phyloP scores from a whole-genome alignment of 2,797 vertebrate species.

The Chloroceryle amazona region DNA sequence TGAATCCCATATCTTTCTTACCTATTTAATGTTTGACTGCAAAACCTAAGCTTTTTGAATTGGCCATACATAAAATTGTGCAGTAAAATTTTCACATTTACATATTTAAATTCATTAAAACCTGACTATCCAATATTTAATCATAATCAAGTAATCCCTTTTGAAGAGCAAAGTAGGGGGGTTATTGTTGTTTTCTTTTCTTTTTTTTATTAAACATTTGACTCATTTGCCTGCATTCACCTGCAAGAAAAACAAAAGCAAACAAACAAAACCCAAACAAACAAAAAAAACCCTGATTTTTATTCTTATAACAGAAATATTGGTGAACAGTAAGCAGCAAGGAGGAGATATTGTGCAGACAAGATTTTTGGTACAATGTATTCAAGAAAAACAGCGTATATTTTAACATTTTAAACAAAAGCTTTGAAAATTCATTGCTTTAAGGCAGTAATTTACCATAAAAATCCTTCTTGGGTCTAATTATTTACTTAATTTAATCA shows the following conservation, averaged over 20 bases:
- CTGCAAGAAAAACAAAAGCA: not conserved
- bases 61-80: not conserved
- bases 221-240: not conserved
- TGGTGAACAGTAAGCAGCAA: not conserved
- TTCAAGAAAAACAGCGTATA: not conserved
- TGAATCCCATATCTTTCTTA: not conserved
- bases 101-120: not conserved
- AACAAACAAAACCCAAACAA: too few relatives aligned
- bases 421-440: not conserved
- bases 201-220: not conserved
- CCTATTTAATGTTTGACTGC: not conserved
- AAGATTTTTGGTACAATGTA: not conserved
- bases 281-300: not conserved
- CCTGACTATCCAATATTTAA: not conserved
- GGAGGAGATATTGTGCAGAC: not conserved
- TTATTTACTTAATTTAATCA: not conserved
- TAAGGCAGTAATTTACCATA: not conserved
- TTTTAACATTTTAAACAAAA: not conserved
- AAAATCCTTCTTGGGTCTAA: not conserved
- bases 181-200: too few relatives aligned
- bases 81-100: not conserved
- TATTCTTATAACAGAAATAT: not conserved
- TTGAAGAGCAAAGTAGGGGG: not conserved
- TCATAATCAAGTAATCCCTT: not conserved
- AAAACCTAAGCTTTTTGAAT: not conserved